phyloP scores from a whole-genome alignment of 2,888 invertebrate genomes.

The Agriopis aurantiaria region DNA sequence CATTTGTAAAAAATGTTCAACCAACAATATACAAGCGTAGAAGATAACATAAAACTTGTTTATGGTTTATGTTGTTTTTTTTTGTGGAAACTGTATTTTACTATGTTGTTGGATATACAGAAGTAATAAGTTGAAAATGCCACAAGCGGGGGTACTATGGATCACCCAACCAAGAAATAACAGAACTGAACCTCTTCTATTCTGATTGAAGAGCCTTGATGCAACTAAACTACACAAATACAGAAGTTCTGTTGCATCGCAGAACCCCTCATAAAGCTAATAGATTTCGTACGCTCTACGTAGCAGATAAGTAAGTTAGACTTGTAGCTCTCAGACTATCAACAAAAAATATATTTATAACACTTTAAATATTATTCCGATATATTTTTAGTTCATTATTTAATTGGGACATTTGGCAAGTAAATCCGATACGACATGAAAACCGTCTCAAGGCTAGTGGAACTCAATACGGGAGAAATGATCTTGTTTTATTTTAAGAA shows the following conservation, averaged over 20 bases:
- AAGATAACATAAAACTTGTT: too few species aligned
- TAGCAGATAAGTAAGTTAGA: background rate
- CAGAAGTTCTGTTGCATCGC: background rate
- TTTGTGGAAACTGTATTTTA: too few species aligned
- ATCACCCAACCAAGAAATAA: too few species aligned
- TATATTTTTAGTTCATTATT: constrained; percentile 28
- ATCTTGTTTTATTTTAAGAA: constrained; percentile 9
- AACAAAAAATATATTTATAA: constrained; percentile 12
- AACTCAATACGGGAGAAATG: constrained; percentile 21
- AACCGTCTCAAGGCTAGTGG: constrained; percentile 27
- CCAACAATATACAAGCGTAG: too few species aligned
- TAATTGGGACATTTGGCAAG: constrained; percentile 32
- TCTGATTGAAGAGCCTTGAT: background rate
- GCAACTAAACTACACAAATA: background rate
- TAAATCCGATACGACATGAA: constrained; percentile 24
- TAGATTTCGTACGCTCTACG: background rate
- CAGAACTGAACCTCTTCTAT: background rate
- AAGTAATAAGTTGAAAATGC: too few species aligned
- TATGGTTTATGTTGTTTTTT: too few species aligned
- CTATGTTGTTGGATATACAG: too few species aligned
- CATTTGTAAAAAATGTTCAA: too few species aligned
- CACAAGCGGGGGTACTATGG: background rate
- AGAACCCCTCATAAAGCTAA: background rate
- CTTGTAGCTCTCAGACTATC: background rate
- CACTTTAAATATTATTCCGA: constrained; percentile 13